Conservation (phyloP, 1,140 invertebrate species). For the Pogonus chalceus region DNA sequence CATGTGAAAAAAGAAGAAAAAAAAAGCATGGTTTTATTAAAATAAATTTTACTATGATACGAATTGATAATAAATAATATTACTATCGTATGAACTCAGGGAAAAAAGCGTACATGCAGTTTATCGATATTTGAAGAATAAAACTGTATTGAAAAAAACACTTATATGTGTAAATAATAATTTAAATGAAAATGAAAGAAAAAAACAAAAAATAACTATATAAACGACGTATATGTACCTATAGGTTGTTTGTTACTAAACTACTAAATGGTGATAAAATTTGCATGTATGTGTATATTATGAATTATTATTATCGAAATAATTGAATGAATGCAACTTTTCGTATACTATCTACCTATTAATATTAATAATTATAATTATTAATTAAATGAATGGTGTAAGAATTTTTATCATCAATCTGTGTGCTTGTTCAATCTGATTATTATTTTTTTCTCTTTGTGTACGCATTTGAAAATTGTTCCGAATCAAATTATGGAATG, state of each 20-base stretch:
- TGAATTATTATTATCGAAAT: background rate
- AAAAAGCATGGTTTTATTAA: too few relatives aligned
- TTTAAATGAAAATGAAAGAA: background rate
- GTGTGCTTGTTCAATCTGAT: constrained; percentile 19
- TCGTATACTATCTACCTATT: constrained; percentile 3
- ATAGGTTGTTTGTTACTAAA: background rate
- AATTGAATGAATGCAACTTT: constrained; percentile 4
- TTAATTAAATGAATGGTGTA: constrained; percentile 5
- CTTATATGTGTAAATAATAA: background rate
- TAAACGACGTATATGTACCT: background rate
- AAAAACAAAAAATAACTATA: background rate
- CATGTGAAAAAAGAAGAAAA: too few relatives aligned
- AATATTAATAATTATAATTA: constrained; percentile 3
- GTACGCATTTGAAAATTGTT: constrained; percentile 14
- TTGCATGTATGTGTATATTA: background rate
- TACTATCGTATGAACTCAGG: background rate
- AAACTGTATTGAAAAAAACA: background rate
- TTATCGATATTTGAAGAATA: too few relatives aligned
- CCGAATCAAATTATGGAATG: constrained; percentile 13
- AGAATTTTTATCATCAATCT: constrained; percentile 4
- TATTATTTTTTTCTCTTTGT: constrained; percentile 11
- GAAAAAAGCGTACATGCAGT: background rate
- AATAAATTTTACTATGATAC: background rate
- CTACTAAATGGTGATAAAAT: background rate
- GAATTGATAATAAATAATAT: background rate